Percentiles rank a stretch among this genome's conserved stretches.
These are phyloP conservation scores for Pygoscelis adeliae DNA, from an alignment of 2,113 vertebrate genomes.

Conservation along the genomic window DNA sequence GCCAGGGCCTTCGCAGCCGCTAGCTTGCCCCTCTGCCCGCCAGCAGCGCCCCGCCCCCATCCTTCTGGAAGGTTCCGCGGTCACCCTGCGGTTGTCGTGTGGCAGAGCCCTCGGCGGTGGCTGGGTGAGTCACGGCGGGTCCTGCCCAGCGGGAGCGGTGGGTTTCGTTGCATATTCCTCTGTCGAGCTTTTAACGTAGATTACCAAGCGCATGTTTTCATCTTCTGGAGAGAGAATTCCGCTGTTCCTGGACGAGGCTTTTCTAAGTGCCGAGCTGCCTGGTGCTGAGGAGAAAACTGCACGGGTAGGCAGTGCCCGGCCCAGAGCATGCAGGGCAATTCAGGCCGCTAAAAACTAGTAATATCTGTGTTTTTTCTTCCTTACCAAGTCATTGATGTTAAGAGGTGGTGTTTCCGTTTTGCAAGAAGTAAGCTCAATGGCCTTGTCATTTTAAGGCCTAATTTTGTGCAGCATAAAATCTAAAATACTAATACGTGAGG, in stretches of 20 bases:
- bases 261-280: fast-evolving
- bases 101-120: fast-evolving
- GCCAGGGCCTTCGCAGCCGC: not conserved
- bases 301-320: fast-evolving
- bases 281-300: fast-evolving
- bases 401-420: fast-evolving
- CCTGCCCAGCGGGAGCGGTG: fast-evolving
- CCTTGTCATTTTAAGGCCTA: not conserved
- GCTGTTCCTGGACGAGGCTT: fast-evolving
- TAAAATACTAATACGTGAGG: not conserved
- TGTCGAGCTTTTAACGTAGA: fast-evolving
- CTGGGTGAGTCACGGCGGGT: fast-evolving
- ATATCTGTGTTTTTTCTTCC: fast-evolving
- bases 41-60: fast-evolving
- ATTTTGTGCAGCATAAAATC: not conserved
- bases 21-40: fast-evolving
- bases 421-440: fast-evolving
- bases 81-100: fast-evolving
- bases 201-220: fast-evolving
- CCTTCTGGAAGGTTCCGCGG: fast-evolving
- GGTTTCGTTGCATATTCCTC: fast-evolving
- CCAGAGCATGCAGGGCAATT: fast-evolving
- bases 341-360: fast-evolving
- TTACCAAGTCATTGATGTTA: fast-evolving
- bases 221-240: fast-evolving